Evolutionary conservation across 1,140 invertebrate species (phyloP), one percentile per base, ranked within the genome.

Genomic region (Pachypsylla venusta): DNA sequence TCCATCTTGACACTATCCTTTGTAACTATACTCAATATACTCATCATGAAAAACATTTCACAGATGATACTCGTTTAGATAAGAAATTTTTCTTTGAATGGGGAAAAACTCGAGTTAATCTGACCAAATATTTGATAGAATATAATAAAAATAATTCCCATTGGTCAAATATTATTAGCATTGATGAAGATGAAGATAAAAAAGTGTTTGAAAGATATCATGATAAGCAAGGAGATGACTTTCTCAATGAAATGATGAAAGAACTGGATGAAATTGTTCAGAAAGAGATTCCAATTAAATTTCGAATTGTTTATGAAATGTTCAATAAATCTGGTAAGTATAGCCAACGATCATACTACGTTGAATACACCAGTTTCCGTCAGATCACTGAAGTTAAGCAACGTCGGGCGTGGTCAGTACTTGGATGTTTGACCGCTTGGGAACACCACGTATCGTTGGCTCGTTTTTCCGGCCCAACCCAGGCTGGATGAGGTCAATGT

Each of bases 171-270:
- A 22, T 48, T n/a, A 48, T 48, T 22, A 48, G 42, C n/a, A 48
- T 48, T 48, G 42, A 48, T 48, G 42, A 48, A 22, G n/a, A n/a
- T n/a, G 42, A 48, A n/a, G 42, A 48, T 48, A 48, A 48, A 19
- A 22, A 48, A 22, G 42, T 48, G n/a, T 48, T 48, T 19, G 42
- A 48, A 22, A 5, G 42, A 19, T 48, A 48, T 19, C 42, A 48
- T 19, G 42, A 48, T 22, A 48, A 48, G 16, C 42, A 48, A 22
- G 42, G 42, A 48, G 42, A 48, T n/a, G 42, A 48, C 4, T 48
- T 48, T n/a, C 42, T 48, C 7, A 22, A 48, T 19, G 42, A 48
- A 48, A 48, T 48, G 42, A 48, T 48, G n/a, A 5, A 22, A 19
- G 42, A 48, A 19, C 42, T 48, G 42, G 42, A 48, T n/a, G 42